Percentiles rank a stretch among this genome's conserved stretches.
Evolutionary conservation across 1,140 invertebrate species (phyloP).

Genomic region (Leguminivora glycinivorella): DNA sequence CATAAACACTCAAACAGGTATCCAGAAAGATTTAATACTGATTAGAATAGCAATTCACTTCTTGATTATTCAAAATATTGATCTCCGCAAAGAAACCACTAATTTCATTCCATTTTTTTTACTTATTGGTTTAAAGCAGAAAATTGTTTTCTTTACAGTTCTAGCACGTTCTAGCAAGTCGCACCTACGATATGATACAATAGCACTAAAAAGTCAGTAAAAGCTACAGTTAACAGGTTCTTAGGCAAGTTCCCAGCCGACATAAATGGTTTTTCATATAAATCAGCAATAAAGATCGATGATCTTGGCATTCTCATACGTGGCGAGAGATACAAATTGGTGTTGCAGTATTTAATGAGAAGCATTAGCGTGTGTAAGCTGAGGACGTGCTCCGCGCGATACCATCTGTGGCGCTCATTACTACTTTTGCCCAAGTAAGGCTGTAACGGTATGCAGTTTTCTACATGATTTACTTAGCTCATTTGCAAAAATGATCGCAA

Average conservation of each 20-base stretch:
- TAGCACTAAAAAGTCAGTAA: background rate
- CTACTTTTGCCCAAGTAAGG: conserved; percentile 53
- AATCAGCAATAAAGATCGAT: conserved; percentile 34
- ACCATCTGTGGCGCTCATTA: conserved; percentile 52
- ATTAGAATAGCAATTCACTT: too few relatives aligned
- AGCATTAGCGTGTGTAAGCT: conserved; percentile 52
- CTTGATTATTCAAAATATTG: too few relatives aligned
- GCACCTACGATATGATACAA: too few relatives aligned
- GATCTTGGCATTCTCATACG: conserved; percentile 35
- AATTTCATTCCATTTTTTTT: too few relatives aligned
- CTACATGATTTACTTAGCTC: conserved; percentile 43
- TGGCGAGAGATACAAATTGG: conserved; percentile 46
- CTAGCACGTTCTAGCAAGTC: too few relatives aligned
- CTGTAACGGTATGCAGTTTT: conserved; percentile 40
- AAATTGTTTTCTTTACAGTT: background rate
- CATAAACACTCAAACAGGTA: too few relatives aligned
- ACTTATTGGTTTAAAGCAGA: too few relatives aligned
- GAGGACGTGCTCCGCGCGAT: conserved; percentile 38
- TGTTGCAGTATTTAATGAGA: conserved; percentile 51
- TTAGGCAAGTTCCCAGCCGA: background rate
- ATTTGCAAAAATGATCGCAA: conserved; percentile 42
- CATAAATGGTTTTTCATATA: conserved; percentile 35
- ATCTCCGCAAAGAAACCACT: too few relatives aligned
- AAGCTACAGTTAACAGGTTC: background rate
- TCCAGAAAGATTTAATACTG: too few relatives aligned